phyloP scores from a whole-genome alignment of 2,888 invertebrate genomes.

The Tethea ocularis region DNA sequence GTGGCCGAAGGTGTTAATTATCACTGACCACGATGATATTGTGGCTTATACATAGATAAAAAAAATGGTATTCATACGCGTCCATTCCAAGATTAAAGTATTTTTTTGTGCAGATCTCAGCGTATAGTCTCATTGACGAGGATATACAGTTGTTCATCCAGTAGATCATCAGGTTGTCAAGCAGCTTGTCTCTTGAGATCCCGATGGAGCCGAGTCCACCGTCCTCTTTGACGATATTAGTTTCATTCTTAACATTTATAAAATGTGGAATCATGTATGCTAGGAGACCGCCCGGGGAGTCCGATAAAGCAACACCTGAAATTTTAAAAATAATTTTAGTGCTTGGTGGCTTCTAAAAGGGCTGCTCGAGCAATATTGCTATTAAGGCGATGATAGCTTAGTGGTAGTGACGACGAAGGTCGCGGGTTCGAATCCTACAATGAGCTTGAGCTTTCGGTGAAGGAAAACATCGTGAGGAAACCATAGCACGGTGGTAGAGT shows the following conservation, averaged over 20 bases:
- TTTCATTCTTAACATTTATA: constrained; percentile 87
- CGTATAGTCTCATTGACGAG: constrained; percentile 89
- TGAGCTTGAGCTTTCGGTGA: too few species aligned
- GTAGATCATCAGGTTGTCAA: constrained; percentile 93
- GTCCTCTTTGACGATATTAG: constrained; percentile 75
- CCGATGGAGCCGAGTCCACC: constrained; percentile 85
- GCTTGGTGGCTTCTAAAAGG: too few species aligned
- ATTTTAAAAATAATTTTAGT: constrained; percentile 13
- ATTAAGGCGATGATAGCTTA: too few species aligned
- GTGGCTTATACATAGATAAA: too few species aligned
- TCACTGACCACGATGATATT: too few species aligned
- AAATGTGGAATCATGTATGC: constrained; percentile 94
- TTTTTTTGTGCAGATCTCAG: constrained; percentile 82
- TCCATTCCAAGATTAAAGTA: constrained; percentile 16
- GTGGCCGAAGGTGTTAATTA: too few species aligned
- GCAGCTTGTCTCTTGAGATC: constrained; percentile 87
- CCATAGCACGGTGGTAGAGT: too few species aligned
- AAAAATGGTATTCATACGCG: constrained; percentile 41
- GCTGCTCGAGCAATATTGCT: too few species aligned
- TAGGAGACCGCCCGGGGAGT: constrained; percentile 91
- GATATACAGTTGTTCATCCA: constrained; percentile 90
- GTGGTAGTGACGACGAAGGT: too few species aligned
- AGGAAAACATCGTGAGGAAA: too few species aligned
- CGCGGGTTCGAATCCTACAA: too few species aligned
- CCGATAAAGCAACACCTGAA: constrained; percentile 86